Base-by-base conservation (phyloP, 2,888 invertebrate species). In the Mesodorylaimus sp. region DNA sequence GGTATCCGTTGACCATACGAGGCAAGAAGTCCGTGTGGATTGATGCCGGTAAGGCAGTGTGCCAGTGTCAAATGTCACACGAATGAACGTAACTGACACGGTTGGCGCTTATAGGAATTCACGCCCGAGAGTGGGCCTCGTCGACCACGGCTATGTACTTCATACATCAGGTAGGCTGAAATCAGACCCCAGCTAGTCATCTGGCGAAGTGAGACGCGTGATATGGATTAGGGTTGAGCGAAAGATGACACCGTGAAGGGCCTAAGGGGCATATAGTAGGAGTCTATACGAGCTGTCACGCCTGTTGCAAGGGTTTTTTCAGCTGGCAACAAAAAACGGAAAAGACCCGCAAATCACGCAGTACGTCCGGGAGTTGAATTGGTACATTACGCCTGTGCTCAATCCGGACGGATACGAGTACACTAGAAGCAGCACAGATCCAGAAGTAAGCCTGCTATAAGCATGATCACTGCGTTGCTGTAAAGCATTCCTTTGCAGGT, bases 361-460 rank as follows among this genome's bases (percentile, higher is more conserved):
- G 19, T 43, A 43, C 27, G 44, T 43, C 26, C 24, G 5, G 10
- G 27, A 43, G 10, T 26, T 43, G 13, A 43, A 25, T 26, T 43
- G 44, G 44, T 43, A 43, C 44, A 43, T 43, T n/a, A 43, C 44
- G 7, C 44, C 44, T 13, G 44, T 43, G 24, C 27, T 60, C 16
- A 63, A 63, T 54, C 62, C 63, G 13, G 63, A 61, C 42, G 64
- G 63, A 10, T 64, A 61, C 48, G 64, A 63, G 52, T 63, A 58
- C 50, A 58, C 64, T 5, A 51, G 62, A 36, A 59, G 59, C 23
- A 60, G 58, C 41, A 57, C 58, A 2, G 57, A 58, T 2, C 58
- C 57, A n/a, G 59, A 59, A 39, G 58, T 59, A 39, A 54, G 25
- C 10, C 16, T 23, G 21, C 10, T 39, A n/a, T n/a, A n/a, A n/a